Evolutionary conservation across 2,888 invertebrate genomes (phyloP), one percentile per base, ranked within the genome.

Genomic region (Pimpla rufipes): DNA sequence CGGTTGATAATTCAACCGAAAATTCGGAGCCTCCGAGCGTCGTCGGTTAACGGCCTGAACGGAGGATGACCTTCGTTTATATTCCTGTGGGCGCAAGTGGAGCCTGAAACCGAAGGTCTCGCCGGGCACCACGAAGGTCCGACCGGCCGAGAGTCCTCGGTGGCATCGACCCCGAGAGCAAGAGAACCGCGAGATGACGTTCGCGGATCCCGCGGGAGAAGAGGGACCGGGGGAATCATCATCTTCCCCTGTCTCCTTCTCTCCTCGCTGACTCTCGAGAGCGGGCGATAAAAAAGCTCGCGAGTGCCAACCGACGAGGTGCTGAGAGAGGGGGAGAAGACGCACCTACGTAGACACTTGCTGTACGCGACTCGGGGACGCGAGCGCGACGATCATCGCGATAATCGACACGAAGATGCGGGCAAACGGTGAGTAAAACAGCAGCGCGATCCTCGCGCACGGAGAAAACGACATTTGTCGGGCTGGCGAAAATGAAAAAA

Each of bases 151-250:
- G 67, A 45, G 57, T 68, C 78, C 78, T 79, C 70, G 83, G 83
- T 83, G 83, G 79, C 85, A 84, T 85, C 82, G 85, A 85, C 85
- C 85, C 73, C 84, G 79, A 66, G 77, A 11, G 18, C 10, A 62
- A 84, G 37, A 76, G 79, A 79, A 77, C 67, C 57, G 59, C 52
- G 16, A 66, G 83, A 75, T 66, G 73, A 52, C 70, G 78, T 75
- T 79, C 70, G 74, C 75, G 42, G 64, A 75, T 79, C 47, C 64
- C 67, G 50, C 21, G 16, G 59, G 59, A 64, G 64, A 50, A 70
- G 42, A 40, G 62, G 62, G 23, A 23, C 55, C 29, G 5, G 29
- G 29, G 29, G 29, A 5, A 16, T 37, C 62, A 37, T 75, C 74
- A 68, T 78, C 70, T 66, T 66, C 59, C 59, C 21, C n/a, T 45